Conservation (phyloP, 2,113 vertebrate genomes). For the Serinus canaria region DNA sequence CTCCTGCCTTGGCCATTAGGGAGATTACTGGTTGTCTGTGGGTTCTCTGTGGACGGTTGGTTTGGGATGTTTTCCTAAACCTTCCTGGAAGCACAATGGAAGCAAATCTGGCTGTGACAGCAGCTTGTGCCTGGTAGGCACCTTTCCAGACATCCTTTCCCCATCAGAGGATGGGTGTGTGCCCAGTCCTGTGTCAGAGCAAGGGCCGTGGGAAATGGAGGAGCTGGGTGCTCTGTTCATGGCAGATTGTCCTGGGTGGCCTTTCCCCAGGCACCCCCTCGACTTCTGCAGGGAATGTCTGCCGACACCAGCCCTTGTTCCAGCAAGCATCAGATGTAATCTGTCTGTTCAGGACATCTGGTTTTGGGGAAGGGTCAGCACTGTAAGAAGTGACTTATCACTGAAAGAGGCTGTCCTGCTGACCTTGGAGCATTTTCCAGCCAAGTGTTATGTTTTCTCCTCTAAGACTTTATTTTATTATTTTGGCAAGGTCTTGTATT, state of each 20-base stretch:
- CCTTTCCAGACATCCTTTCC: neutral
- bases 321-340: neutral
- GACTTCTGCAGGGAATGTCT: fast-evolving
- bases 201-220: neutral
- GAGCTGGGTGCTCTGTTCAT: neutral
- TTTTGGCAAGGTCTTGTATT: neutral
- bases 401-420: neutral
- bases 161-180: fast-evolving
- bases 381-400: neutral
- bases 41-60: neutral
- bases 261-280: neutral
- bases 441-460: neutral
- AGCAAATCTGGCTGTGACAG: neutral
- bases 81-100: neutral
- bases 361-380: neutral
- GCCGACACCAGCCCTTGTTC: neutral
- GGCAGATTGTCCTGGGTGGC: neutral
- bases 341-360: neutral
- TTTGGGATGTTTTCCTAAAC: neutral
- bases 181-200: neutral
- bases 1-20: neutral
- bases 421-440: neutral
- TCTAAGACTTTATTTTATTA: neutral
- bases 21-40: neutral
- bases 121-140: neutral